Evolutionary conservation across 2,113 vertebrate genomes (phyloP).

Genomic region (Cephalopholis sonnerati): DNA sequence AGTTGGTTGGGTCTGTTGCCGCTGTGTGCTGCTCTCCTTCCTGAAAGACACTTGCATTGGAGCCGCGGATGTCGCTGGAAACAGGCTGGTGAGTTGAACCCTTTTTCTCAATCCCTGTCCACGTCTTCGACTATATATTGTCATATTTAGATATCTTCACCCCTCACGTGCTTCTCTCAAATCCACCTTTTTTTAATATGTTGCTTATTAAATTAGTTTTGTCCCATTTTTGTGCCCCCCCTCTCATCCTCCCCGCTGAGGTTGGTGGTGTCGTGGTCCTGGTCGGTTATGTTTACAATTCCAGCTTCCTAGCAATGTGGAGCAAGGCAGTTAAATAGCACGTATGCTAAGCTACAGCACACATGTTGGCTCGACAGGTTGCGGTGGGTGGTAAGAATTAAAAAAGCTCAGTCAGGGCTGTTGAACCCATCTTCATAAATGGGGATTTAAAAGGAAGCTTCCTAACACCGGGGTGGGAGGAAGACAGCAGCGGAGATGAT

Average conservation of each 20-base stretch:
- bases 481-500: constrained; percentile 40
- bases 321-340: constrained; percentile 36
- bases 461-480: constrained; percentile 19
- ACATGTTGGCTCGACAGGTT: constrained; percentile 2
- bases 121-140: neutral
- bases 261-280: constrained; percentile 53
- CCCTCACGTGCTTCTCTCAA: accelerated
- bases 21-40: constrained; percentile 77
- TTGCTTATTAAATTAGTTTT: constrained; percentile 19
- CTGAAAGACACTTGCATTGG: constrained; percentile 71
- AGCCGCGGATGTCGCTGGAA: constrained; percentile 47
- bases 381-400: neutral
- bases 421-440: neutral
- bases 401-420: constrained; percentile 3
- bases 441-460: constrained; percentile 49
- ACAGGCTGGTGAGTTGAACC: constrained; percentile 48
- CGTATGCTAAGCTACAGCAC: constrained; percentile 14
- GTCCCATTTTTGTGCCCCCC: constrained; percentile 7
- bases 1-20: constrained; percentile 82
- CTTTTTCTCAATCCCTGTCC: neutral
- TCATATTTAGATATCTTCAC: neutral
- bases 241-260: constrained; percentile 49
- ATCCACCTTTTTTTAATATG: neutral
- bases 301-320: constrained; percentile 20
- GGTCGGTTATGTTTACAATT: constrained; percentile 76